Percentiles rank a stretch among this genome's conserved stretches.
Evolutionary conservation across 2,797 vertebrate genomes (phyloP).

Genomic region (Myiotriccus ornatus): DNA sequence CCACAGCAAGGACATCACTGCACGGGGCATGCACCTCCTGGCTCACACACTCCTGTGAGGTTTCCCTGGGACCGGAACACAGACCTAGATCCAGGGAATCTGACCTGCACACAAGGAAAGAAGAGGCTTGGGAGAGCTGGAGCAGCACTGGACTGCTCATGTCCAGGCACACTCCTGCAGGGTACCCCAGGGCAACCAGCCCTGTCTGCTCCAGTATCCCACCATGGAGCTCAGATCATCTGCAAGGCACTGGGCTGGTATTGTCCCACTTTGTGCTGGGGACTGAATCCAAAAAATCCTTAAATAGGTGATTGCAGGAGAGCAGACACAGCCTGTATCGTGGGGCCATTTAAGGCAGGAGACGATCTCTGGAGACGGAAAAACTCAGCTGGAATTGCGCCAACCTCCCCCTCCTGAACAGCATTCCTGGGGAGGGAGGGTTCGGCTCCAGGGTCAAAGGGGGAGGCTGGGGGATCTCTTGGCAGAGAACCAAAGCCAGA

Average conservation of each 20-base stretch:
- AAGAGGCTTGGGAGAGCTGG: not conserved
- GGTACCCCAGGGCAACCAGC: not conserved
- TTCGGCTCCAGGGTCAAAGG: not conserved
- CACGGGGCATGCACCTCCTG: not conserved
- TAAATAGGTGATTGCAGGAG: not conserved
- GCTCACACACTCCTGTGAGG: not conserved
- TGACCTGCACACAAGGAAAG: not conserved
- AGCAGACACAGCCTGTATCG: not conserved
- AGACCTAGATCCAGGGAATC: not conserved
- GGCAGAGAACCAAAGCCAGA: not conserved
- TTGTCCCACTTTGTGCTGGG: rapidly evolving
- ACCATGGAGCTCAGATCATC: rapidly evolving
- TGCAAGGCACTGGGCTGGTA: not conserved
- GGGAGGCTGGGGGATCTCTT: not conserved
- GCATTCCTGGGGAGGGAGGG: slow-evolving; percentile 11
- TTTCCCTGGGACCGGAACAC: not conserved
- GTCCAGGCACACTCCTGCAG: rapidly evolving
- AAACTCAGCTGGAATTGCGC: not conserved
- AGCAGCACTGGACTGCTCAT: rapidly evolving
- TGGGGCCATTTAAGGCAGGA: not conserved
- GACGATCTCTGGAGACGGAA: not conserved
- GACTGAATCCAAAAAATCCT: not conserved
- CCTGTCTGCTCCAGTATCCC: rapidly evolving
- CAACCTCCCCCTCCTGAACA: not conserved
- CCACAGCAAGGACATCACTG: not conserved